These are phyloP conservation scores for Drosophila tsacasi DNA, from an alignment of 1,140 invertebrate genomes.

Conservation along the genomic window DNA sequence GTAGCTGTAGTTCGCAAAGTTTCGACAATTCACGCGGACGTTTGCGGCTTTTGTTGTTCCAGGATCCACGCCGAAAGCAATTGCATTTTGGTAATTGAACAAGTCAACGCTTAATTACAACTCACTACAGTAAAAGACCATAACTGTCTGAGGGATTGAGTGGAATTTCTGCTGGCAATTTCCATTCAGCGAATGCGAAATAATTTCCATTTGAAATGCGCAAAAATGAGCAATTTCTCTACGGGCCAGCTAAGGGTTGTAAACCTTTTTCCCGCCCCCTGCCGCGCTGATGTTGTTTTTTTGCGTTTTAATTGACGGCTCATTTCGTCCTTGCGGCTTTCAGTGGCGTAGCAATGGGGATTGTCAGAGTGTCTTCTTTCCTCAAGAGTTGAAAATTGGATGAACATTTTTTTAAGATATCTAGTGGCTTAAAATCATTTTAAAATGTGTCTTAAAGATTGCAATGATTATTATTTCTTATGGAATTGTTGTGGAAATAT, in stretches of 20 bases:
- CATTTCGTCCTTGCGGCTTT: slow-evolving; percentile 53
- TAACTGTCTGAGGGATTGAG: slow-evolving; percentile 66
- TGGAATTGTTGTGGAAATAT: neutral
- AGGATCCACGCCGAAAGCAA: slow-evolving; percentile 63
- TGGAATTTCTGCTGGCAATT: slow-evolving; percentile 24
- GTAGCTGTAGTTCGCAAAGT: slow-evolving; percentile 16
- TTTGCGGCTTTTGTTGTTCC: slow-evolving; percentile 52
- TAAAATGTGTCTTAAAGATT: neutral
- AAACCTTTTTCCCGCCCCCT: neutral
- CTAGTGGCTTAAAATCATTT: neutral
- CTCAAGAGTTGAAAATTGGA: neutral
- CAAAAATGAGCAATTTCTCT: slow-evolving; percentile 78
- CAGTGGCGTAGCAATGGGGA: neutral
- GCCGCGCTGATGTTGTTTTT: slow-evolving; percentile 31
- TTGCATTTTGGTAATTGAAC: slow-evolving; percentile 82
- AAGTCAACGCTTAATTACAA: slow-evolving; percentile 80
- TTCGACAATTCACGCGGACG: slow-evolving; percentile 45
- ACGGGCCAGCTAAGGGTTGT: slow-evolving; percentile 3
- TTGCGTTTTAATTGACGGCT: slow-evolving; percentile 74
- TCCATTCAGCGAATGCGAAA: slow-evolving; percentile 36
- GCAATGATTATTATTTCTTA: neutral
- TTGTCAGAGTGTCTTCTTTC: neutral
- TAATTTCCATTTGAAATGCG: slow-evolving; percentile 72
- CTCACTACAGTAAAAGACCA: slow-evolving; percentile 67
- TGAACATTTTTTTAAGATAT: neutral